phyloP scores from a whole-genome alignment of 2,888 invertebrate species.

The Oegoconia quadripuncta region DNA sequence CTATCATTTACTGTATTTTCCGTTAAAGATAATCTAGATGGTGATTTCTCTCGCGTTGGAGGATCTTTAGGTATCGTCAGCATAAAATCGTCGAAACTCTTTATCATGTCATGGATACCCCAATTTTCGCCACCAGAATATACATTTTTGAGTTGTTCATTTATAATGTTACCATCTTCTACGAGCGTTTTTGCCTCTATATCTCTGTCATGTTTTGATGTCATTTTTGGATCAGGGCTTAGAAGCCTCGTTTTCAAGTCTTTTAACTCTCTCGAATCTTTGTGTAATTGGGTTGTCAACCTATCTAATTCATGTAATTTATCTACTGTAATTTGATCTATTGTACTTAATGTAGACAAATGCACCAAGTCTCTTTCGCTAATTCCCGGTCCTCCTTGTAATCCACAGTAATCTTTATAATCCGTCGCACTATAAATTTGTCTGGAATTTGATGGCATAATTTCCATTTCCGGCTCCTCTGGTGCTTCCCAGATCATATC shows the following conservation, averaged over 20 bases:
- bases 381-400: constrained; percentile 83
- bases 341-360: constrained; percentile 85
- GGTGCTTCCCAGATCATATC: constrained; percentile 94
- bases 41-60: constrained; percentile 75
- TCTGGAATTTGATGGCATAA: constrained; percentile 75
- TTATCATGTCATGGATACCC: constrained; percentile 83
- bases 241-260: constrained; percentile 85
- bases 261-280: constrained; percentile 88
- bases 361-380: constrained; percentile 89
- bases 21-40: constrained; percentile 80
- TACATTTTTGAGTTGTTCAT: constrained; percentile 84
- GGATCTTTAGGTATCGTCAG: constrained; percentile 73
- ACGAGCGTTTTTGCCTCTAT: constrained; percentile 79
- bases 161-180: constrained; percentile 83
- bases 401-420: constrained; percentile 87
- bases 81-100: constrained; percentile 80
- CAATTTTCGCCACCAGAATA: constrained; percentile 83
- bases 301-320: constrained; percentile 89
- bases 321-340: constrained; percentile 88
- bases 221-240: constrained; percentile 80
- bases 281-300: constrained; percentile 86
- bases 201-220: constrained; percentile 70
- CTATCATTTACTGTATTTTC: constrained; percentile 82
- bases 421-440: constrained; percentile 87
- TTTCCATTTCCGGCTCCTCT: constrained; percentile 83